phyloP scores from a whole-genome alignment of 1,140 invertebrate species.

The Danaus melanippus region DNA sequence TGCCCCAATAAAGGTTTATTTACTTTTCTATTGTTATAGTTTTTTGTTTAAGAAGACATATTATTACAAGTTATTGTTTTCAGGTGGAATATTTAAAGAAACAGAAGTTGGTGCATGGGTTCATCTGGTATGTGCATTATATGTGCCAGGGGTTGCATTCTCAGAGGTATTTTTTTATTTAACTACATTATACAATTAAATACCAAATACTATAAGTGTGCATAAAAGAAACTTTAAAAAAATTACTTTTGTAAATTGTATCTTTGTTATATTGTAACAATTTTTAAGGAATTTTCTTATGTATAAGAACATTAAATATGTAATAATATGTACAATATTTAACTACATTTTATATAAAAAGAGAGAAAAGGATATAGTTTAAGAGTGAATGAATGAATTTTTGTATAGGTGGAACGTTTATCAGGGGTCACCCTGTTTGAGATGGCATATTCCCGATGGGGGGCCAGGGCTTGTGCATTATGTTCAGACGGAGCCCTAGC shows the following conservation, averaged over 20 bases:
- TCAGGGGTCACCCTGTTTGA: conserved; percentile 93
- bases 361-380: no score
- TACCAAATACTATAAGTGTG: no score
- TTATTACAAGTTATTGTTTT: conserved; percentile 20
- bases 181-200: no score
- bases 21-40: background rate
- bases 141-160: conserved; percentile 97
- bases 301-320: no score
- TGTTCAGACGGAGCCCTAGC: conserved; percentile 91
- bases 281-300: no score
- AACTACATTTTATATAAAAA: no score
- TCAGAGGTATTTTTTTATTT: conserved; percentile 78
- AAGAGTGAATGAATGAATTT: background rate
- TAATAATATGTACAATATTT: no score
- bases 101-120: conserved; percentile 98
- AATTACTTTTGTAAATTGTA: no score
- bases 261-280: no score
- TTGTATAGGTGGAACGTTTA: conserved; percentile 81
- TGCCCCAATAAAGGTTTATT: conserved; percentile 85
- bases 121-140: conserved; percentile 96
- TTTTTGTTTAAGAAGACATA: background rate
- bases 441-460: conserved; percentile 96
- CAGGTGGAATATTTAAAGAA: conserved; percentile 96
- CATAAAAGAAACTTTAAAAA: no score
- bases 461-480: conserved; percentile 87